phyloP scores from a whole-genome alignment of 2,888 invertebrate genomes.

The Epistrophella euchroma region DNA sequence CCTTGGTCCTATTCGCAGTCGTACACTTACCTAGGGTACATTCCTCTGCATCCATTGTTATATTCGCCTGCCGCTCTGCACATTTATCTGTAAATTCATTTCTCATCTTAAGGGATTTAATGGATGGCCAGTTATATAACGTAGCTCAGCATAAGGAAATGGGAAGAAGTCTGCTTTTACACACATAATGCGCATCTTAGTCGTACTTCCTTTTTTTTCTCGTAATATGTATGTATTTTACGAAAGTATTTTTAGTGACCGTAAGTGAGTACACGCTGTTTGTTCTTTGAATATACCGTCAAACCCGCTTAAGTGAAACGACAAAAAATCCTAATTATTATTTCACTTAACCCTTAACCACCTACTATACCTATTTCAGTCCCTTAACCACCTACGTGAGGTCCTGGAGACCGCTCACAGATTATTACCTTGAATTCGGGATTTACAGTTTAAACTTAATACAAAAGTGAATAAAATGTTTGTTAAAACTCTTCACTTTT shows the following conservation, averaged over 20 bases:
- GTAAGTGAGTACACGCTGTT: constrained; percentile 37
- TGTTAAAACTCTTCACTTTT: too few species aligned
- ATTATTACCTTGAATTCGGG: too few species aligned
- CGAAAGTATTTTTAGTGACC: constrained; percentile 23
- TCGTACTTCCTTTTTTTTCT: constrained; percentile 11
- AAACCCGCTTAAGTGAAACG: too few species aligned
- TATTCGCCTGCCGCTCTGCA: constrained; percentile 40
- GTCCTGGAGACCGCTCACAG: too few species aligned
- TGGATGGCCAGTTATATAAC: constrained; percentile 56
- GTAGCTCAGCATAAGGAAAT: constrained; percentile 23
- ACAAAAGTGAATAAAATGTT: too few species aligned
- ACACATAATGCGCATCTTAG: constrained; percentile 56
- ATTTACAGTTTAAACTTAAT: too few species aligned
- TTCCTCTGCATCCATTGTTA: constrained; percentile 38
- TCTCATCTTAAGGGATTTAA: constrained; percentile 68
- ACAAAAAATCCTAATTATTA: too few species aligned
- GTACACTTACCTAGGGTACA: not conserved
- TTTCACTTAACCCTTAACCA: too few species aligned
- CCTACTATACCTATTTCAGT: too few species aligned
- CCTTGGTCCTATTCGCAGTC: not conserved
- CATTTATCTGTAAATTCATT: constrained; percentile 60
- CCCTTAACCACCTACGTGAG: too few species aligned
- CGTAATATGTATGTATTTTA: constrained; percentile 6
- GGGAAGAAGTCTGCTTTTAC: constrained; percentile 47
- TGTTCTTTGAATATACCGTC: not conserved